Base-by-base conservation (phyloP, 2,797 vertebrate species). In the Sarcophilus harrisii region DNA sequence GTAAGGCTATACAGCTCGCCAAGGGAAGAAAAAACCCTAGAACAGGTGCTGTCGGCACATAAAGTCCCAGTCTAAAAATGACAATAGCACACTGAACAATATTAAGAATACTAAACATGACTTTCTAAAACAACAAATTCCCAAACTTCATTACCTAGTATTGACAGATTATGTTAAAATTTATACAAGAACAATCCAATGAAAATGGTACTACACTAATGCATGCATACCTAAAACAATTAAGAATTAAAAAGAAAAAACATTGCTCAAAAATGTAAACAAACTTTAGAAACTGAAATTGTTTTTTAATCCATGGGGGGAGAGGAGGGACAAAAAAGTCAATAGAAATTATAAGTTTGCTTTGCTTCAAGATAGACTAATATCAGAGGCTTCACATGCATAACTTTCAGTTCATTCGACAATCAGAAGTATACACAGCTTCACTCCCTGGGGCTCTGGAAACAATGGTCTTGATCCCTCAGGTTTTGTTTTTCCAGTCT, bases 201-300 rank as follows among this genome's bases (percentile, higher is more conserved):
- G 21, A 57, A 95, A 93, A 92, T 60, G 28, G 90, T n/a, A 54
- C n/a, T 81, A 9, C 9, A 92, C 1, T 90, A 38, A 87, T 45
- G 30, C 16, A 10, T 24, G 2, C 92, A 92, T 73, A 49, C 94
- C 89, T 95, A 29, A 96, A 95, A 95, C 14, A 95, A n/a, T n/a
- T n/a, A 38, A 73, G n/a, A 38, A 73, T 38, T 38, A 38, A 5
- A 14, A 73, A n/a, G 29, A 62, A n/a, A 0, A 0, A 49, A 10
- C 24, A 28, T 27, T 45, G 24, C 21, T 49, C 73, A 49, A 87
- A 87, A 45, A 87, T 49, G 38, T 49, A 87, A 49, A 81, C n/a
- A 24, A 81, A 87, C 24, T 27, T 87, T 87, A 49, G 18, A 87
- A 38, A 49, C 8, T 45, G 73, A 81, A 81, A 14, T 38, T 81